Conservation (phyloP, 2,888 invertebrate genomes). For the Cataglyphis albicans region DNA sequence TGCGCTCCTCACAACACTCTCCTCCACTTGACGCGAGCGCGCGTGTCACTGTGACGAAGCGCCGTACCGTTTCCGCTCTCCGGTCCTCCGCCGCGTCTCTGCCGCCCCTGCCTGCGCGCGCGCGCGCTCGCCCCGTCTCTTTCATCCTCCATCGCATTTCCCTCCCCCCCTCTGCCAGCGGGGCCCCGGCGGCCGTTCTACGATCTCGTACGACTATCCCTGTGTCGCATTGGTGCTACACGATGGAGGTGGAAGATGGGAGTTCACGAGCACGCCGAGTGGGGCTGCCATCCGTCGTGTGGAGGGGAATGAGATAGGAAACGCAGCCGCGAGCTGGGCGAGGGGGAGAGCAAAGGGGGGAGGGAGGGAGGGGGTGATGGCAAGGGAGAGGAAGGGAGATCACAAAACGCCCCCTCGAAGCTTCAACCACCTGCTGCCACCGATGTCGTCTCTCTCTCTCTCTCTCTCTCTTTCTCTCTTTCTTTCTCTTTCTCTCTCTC, state of each 20-base stretch:
- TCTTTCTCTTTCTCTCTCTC: not conserved
- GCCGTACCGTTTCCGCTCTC: conserved; percentile 85
- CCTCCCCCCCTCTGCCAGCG: conserved; percentile 67
- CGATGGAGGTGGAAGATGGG: conserved; percentile 59
- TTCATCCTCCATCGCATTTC: conserved; percentile 49
- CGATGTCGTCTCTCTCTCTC: conserved; percentile 19
- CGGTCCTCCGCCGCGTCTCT: conserved; percentile 73
- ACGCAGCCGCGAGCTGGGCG: conserved; percentile 76
- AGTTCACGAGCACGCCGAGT: conserved; percentile 41
- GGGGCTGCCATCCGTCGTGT: conserved; percentile 6
- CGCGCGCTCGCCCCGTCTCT: conserved; percentile 33
- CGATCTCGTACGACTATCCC: conserved; percentile 60
- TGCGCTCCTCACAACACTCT: conserved; percentile 69
- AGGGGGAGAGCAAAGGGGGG: conserved; percentile 33
- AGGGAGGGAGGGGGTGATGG: conserved; percentile 76
- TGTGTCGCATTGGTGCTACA: conserved; percentile 52
- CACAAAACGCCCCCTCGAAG: conserved; percentile 82
- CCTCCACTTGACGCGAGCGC: conserved; percentile 85
- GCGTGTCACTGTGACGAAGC: conserved; percentile 86
- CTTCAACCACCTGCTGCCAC: conserved; percentile 85
- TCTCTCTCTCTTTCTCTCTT: not conserved
- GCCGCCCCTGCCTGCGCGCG: not conserved
- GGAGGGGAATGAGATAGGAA: conserved; percentile 40
- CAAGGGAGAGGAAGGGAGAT: conserved; percentile 63
- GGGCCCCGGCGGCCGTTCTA: conserved; percentile 74